A percentile compares a stretch with the other conserved stretches of the same genome.
phyloP scores from a whole-genome alignment of 2,888 invertebrate genomes.

The Lasioglossum figueresi region DNA sequence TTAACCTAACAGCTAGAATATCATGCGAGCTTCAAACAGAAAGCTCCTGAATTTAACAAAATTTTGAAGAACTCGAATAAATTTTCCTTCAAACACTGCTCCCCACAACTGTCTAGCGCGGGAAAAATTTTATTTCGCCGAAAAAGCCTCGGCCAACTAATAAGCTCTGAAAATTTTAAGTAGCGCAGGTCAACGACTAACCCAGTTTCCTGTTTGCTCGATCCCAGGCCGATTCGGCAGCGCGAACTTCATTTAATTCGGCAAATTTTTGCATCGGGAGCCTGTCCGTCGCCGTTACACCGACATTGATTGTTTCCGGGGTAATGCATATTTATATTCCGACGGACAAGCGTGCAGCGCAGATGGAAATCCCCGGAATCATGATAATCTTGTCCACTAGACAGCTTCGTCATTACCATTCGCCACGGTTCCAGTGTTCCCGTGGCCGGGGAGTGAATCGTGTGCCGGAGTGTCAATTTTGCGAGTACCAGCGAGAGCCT shows the following conservation, averaged over 20 bases:
- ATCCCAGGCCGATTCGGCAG: neutral
- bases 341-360: neutral
- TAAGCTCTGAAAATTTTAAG: neutral
- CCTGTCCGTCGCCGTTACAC: neutral
- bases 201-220: neutral
- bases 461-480: constrained; percentile 16
- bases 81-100: neutral
- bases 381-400: constrained; percentile 10
- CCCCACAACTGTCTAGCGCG: neutral
- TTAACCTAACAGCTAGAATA: neutral
- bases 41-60: neutral
- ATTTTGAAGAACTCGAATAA: neutral
- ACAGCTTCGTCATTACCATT: neutral
- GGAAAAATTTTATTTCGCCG: neutral
- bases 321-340: constrained; percentile 12
- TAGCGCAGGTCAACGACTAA: neutral
- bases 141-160: neutral
- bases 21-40: neutral
- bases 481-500: constrained; percentile 10
- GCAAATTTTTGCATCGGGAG: neutral
- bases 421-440: neutral
- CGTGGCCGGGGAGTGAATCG: neutral
- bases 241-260: neutral
- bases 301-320: neutral
- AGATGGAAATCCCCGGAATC: neutral